Conservation (phyloP, 2,113 vertebrate species). For the Ibidorhyncha struthersii region DNA sequence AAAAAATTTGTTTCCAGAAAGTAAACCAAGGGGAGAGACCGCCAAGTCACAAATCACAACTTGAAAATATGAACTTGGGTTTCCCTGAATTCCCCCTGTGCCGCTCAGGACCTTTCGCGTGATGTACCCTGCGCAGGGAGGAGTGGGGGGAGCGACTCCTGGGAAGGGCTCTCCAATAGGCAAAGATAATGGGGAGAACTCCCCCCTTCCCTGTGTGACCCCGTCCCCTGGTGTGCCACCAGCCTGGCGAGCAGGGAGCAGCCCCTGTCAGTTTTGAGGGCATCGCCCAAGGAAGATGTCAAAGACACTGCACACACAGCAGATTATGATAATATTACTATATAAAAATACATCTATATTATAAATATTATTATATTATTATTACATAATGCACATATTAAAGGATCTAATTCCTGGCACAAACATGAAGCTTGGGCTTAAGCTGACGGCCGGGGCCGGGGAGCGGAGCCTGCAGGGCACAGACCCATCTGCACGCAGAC, state of each 20-base stretch:
- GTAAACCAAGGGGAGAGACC: not conserved
- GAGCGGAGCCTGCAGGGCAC: not conserved
- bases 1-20: not conserved
- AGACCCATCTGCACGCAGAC: not conserved
- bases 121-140: accelerated
- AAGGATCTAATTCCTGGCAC: not conserved
- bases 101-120: accelerated
- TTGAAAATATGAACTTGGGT: not conserved
- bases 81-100: not conserved
- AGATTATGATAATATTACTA: not conserved
- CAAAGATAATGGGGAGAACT: not conserved
- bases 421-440: not conserved
- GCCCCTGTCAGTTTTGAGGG: not conserved
- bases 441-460: accelerated
- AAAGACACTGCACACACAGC: not conserved
- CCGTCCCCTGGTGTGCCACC: not conserved
- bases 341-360: not conserved
- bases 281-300: accelerated
- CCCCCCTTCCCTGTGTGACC: not conserved
- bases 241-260: not conserved
- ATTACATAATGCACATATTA: too few relatives aligned
- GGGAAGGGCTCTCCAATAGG: not conserved
- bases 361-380: not conserved
- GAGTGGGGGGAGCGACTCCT: not conserved
- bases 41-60: not conserved